Percentiles rank a stretch among this genome's conserved stretches.
These are phyloP conservation scores for Orchesellides sinensis DNA, from an alignment of 2,888 invertebrate genomes.

Conservation along the genomic window DNA sequence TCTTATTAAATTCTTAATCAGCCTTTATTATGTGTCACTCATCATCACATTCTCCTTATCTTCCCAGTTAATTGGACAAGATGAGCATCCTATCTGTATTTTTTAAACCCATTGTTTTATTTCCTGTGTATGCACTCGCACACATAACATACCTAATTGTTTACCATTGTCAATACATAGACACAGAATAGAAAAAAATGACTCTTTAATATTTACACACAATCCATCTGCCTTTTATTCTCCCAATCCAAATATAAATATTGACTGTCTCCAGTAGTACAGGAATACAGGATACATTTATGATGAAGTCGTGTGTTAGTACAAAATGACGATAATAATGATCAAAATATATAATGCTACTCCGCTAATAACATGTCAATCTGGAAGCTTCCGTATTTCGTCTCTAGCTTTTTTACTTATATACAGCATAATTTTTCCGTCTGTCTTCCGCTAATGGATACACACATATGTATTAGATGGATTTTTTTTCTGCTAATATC, in stretches of 20 bases:
- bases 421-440: background rate
- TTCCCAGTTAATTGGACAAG: slow-evolving; percentile 22
- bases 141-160: too few species aligned
- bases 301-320: background rate
- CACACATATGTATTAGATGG: too few species aligned
- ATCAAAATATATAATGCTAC: too few species aligned
- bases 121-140: too few species aligned
- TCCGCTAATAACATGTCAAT: slow-evolving; percentile 24
- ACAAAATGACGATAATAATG: background rate
- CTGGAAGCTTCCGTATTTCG: slow-evolving; percentile 19
- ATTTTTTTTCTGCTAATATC: background rate
- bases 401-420: too few species aligned
- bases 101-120: slow-evolving; percentile 11
- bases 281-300: slow-evolving; percentile 19
- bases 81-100: slow-evolving; percentile 30
- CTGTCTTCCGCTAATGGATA: background rate
- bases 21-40: slow-evolving; percentile 6
- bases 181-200: too few species aligned
- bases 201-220: too few species aligned
- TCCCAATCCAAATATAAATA: too few species aligned
- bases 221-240: too few species aligned
- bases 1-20: slow-evolving; percentile 69
- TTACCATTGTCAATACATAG: too few species aligned
- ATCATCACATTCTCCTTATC: slow-evolving; percentile 1
- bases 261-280: too few species aligned